Percentiles rank a stretch among this genome's conserved stretches.
phyloP scores from a whole-genome alignment of 2,113 vertebrate species.

The Atlantisia rogersi region DNA sequence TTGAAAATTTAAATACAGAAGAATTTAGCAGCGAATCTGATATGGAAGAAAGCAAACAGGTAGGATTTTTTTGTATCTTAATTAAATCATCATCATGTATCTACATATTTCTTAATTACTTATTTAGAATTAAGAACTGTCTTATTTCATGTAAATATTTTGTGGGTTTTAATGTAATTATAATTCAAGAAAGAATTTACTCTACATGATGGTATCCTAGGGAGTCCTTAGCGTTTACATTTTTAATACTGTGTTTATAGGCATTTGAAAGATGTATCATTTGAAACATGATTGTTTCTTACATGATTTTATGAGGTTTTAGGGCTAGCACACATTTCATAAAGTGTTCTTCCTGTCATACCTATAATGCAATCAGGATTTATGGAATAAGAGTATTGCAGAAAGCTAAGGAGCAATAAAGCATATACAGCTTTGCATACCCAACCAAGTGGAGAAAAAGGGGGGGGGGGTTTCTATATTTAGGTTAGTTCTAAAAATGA shows the following conservation, averaged over 20 bases:
- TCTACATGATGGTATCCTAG: not conserved
- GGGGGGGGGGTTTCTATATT: not conserved
- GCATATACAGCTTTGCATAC: not conserved
- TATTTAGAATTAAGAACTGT: not conserved
- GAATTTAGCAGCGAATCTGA: conserved; percentile 95
- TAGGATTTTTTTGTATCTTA: conserved; percentile 66
- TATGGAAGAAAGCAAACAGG: conserved; percentile 86
- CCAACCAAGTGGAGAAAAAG: not conserved
- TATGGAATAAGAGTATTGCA: not conserved
- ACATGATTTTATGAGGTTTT: not conserved
- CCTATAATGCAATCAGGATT: not conserved
- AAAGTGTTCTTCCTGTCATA: not conserved
- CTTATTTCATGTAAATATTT: not conserved
- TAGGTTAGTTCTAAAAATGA: not conserved
- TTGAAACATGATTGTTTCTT: not conserved
- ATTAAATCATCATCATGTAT: not conserved
- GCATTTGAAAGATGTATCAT: not conserved
- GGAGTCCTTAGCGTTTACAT: not conserved
- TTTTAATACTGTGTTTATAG: not conserved
- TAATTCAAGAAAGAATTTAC: not conserved
- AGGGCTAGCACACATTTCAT: not conserved
- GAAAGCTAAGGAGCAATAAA: not conserved
- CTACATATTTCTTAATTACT: not conserved
- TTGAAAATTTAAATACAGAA: conserved; percentile 94
- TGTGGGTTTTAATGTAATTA: not conserved